phyloP scores from a whole-genome alignment of 2,797 vertebrate genomes.

The Dicrostonyx torquatus region DNA sequence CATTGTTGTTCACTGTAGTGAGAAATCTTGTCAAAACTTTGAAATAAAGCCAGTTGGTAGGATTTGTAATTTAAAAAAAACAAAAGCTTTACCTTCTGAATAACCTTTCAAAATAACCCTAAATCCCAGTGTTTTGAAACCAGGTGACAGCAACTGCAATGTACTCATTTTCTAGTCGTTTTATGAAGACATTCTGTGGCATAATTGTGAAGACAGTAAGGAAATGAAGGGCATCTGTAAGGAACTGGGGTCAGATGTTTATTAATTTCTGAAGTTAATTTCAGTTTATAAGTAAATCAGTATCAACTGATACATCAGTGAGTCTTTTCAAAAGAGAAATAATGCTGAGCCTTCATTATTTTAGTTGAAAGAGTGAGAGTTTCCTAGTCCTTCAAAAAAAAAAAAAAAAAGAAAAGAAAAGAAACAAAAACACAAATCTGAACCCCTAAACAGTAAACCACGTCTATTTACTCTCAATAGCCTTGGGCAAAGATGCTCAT shows the following conservation, averaged over 20 bases:
- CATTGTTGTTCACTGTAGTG: conserved; percentile 38
- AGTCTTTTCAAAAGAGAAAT: conserved; percentile 33
- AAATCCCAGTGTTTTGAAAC: conserved; percentile 46
- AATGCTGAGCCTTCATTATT: neutral
- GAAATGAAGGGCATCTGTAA: conserved; percentile 27
- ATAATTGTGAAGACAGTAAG: neutral
- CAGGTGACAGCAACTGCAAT: conserved; percentile 14
- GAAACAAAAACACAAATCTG: neutral
- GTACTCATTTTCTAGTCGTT: conserved; percentile 6
- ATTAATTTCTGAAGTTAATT: conserved; percentile 59
- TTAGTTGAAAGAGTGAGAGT: conserved; percentile 27
- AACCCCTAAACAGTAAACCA: neutral
- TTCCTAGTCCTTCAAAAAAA: neutral
- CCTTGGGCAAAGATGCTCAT: conserved; percentile 66
- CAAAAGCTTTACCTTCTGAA: conserved; percentile 19
- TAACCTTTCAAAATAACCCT: conserved; percentile 1
- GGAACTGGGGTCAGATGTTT: neutral
- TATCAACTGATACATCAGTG: conserved; percentile 27
- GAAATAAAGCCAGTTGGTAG: conserved; percentile 41
- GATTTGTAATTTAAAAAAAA: conserved; percentile 41
- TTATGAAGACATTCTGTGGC: neutral
- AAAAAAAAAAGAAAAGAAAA: neutral
- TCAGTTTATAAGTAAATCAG: conserved; percentile 51
- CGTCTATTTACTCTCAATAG: conserved; percentile 58
- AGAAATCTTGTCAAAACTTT: conserved; percentile 44